Evolutionary conservation across 1,140 invertebrate genomes (phyloP), one percentile per base, ranked within the genome.

Genomic region (Drosophila repletoides): DNA sequence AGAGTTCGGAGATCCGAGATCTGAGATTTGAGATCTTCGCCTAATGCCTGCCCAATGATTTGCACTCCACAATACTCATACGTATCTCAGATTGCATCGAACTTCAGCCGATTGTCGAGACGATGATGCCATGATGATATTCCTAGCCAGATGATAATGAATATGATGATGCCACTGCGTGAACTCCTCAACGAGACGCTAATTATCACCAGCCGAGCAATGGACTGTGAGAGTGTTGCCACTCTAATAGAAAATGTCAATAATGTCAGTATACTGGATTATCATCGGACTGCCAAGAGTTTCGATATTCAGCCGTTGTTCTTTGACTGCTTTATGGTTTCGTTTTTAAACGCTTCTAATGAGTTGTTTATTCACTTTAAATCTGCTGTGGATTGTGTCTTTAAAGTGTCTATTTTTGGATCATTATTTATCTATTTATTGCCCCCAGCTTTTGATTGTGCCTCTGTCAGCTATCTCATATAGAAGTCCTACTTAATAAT

Each of bases 191-290:
- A 56, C 66, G 24, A 64, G 51, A 49, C 29, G 60, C 51, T 63
- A 69, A 79, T 74, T 64, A 74, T 55, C 72, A 64, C 73, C 71
- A 59, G 26, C 40, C 15, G 43, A 12, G 22, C 49, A 26, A 12
- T 26, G 24, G 59, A 14, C 41, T 68, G 60, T 41, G 51, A 46
- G 34, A 63, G 48, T 66, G 60, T 56, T 74, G 40, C 51, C 60
- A 34, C 33, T 65, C 77, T 83, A 81, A 81, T 65, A 65, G 77
- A 15, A 46, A 53, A 59, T 66, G 64, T 83, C 69, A 76, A 81
- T 73, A 83, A 29, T 66, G 64, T 83, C 69, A 76, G 83, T 73
- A 83, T 28, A 36, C 5, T 68, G 29, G 10, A 22, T 48, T 65
- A 58, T 64, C 26, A 34, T 33, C 43, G 48, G 46, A 28, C 33